These are phyloP conservation scores for Euclidia mi DNA, from an alignment of 2,888 invertebrate species.

Conservation along the genomic window DNA sequence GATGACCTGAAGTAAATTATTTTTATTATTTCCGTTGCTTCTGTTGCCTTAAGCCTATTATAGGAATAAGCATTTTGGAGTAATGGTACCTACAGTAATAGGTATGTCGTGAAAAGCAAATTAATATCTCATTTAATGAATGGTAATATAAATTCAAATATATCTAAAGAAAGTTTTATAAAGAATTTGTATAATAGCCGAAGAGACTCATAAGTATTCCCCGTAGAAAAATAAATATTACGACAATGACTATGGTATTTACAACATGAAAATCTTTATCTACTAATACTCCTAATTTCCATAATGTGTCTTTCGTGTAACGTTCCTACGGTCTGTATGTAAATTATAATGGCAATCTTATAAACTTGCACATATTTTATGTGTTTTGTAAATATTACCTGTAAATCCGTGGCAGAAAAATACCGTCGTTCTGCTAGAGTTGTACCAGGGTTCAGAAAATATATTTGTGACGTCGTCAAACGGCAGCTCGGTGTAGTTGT, in stretches of 20 bases:
- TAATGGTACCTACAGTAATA: slow-evolving; percentile 8
- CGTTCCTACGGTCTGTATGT: too few species aligned
- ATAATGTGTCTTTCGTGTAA: too few species aligned
- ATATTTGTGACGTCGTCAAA: slow-evolving; percentile 66
- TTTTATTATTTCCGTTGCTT: slow-evolving; percentile 42
- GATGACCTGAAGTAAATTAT: slow-evolving; percentile 68
- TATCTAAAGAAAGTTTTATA: too few species aligned
- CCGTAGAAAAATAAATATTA: too few species aligned
- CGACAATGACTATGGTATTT: too few species aligned
- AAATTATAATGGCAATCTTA: too few species aligned
- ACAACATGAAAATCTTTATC: too few species aligned
- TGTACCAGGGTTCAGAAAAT: slow-evolving; percentile 71
- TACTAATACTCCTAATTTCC: too few species aligned
- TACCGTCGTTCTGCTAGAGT: slow-evolving; percentile 64
- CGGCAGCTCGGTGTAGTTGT: slow-evolving; percentile 73
- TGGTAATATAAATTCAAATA: neutral
- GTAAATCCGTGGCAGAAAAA: slow-evolving; percentile 79
- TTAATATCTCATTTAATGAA: neutral
- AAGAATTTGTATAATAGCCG: too few species aligned
- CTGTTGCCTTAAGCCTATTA: slow-evolving; percentile 32
- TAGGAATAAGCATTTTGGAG: slow-evolving; percentile 19
- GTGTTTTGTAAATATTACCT: slow-evolving; percentile 57
- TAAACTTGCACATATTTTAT: neutral
- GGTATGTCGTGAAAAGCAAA: neutral
- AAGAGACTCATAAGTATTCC: too few species aligned